These are phyloP conservation scores for Reinhardtius hippoglossoides DNA, from an alignment of 2,113 vertebrate species.

Conservation along the genomic window DNA sequence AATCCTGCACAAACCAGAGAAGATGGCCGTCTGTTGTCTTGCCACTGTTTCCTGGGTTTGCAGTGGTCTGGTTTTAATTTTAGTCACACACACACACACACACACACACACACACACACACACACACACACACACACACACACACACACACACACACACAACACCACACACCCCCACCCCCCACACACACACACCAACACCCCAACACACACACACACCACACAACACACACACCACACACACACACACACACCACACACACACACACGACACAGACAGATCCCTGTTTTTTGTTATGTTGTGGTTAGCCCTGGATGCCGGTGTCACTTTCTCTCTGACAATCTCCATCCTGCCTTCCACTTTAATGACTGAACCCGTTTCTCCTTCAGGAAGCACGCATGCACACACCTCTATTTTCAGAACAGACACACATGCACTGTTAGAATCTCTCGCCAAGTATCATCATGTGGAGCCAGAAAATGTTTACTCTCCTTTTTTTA, in stretches of 20 bases:
- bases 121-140: not conserved
- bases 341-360: slow-evolving; percentile 7
- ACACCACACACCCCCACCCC: no score
- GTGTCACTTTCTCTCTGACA: slow-evolving; percentile 51
- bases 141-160: not conserved
- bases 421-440: slow-evolving; percentile 6
- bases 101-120: slow-evolving; percentile 18
- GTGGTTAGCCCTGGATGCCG: slow-evolving; percentile 38
- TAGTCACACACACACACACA: slow-evolving; percentile 16
- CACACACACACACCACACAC: slow-evolving; percentile 3
- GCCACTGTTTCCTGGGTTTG: slow-evolving; percentile 25
- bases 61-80: slow-evolving; percentile 63
- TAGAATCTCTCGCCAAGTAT: slow-evolving; percentile 4
- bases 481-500: not conserved
- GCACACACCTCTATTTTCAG: slow-evolving; percentile 22
- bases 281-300: slow-evolving; percentile 49
- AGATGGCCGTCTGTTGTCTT: slow-evolving; percentile 37
- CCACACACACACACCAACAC: slow-evolving; percentile 3
- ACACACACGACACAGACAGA: not conserved
- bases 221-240: slow-evolving; percentile 14
- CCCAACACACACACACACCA: slow-evolving; percentile 9
- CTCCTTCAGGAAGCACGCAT: slow-evolving; percentile 8
- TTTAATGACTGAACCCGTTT: slow-evolving; percentile 16
- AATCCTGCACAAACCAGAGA: slow-evolving; percentile 16
- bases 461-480: slow-evolving; percentile 13